Base-by-base conservation (phyloP, 2,113 vertebrate species). In the Microtus montanus region DNA sequence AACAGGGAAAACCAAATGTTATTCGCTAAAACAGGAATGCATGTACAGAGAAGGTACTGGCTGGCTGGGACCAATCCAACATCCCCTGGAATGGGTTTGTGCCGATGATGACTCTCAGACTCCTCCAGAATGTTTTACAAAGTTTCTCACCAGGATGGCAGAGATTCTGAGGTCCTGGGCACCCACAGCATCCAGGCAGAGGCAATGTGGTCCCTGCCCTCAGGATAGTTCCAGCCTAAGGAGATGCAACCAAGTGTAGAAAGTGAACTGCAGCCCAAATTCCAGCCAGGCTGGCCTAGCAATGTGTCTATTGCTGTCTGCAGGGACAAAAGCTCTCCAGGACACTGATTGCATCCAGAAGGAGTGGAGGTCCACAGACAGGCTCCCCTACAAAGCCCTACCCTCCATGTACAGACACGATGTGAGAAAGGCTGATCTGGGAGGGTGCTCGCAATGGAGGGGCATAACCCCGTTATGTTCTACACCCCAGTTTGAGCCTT, bases 251-350 rank as follows among this genome's bases (percentile, higher is more conserved):
- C 58, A 64, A 35, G 20, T n/a, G 7, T 91, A 0, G 71, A 11
- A 15, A 33, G 5, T 24, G 19, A 38, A 13, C 0, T 2, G 35
- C 38, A 0, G 0, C 6, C 3, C 24, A 0, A 52, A n/a, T 58
- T 15, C 38, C 52, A 19, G 47, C n/a, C 52, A 35, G 8, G 26
- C 52, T 41, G n/a, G 9, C n/a, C 14, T 13, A n/a, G 35, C 22
- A 58, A 58, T 0, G 7, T 58, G 68, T 7, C 24, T 17, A 26
- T 8, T 5, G 2, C 54, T 73, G 68, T 4, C 33, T 49, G 6
- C 64, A 26, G 84, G 84, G 30, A 52, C 64, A 44, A 52, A 71
- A n/a, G 47, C 84, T 11, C 44, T 47, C 64, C 11, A 52, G 47
- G 84, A 3, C 20, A 52, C 7, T 13, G 24, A 52, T 2, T 28